A percentile compares a stretch with the other conserved stretches of the same genome.
Conservation (phyloP, 2,113 vertebrate genomes). For the Theropithecus gelada region DNA sequence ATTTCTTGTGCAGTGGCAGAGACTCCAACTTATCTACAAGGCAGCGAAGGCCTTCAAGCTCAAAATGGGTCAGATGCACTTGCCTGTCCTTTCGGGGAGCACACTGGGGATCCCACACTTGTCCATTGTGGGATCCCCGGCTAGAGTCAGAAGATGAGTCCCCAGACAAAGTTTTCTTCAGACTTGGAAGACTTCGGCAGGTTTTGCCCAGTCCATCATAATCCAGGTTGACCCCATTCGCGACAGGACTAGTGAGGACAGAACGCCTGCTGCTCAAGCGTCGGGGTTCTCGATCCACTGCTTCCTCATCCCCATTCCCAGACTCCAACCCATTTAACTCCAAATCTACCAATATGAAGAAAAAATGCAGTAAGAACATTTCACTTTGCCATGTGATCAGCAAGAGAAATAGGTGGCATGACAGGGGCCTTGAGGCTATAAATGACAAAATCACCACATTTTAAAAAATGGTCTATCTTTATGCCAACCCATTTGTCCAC, state of each 20-base stretch:
- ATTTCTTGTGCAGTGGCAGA: slow-evolving; percentile 94
- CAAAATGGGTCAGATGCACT: slow-evolving; percentile 92
- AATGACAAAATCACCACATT: neutral
- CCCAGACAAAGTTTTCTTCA: slow-evolving; percentile 85
- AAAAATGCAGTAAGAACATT: slow-evolving; percentile 26
- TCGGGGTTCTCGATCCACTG: slow-evolving; percentile 80
- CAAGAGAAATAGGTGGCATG: neutral
- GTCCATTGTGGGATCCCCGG: slow-evolving; percentile 86
- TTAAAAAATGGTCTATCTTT: neutral
- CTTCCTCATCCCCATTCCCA: slow-evolving; percentile 82
- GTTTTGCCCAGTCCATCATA: slow-evolving; percentile 84
- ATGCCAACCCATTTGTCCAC: neutral
- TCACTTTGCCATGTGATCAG: neutral
- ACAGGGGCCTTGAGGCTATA: neutral
- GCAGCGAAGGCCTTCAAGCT: slow-evolving; percentile 95
- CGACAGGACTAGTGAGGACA: slow-evolving; percentile 85
- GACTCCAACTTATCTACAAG: slow-evolving; percentile 96
- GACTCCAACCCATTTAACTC: slow-evolving; percentile 86
- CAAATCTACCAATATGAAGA: slow-evolving; percentile 80
- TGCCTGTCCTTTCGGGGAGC: slow-evolving; percentile 83
- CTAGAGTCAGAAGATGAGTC: slow-evolving; percentile 85
- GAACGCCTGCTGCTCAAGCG: slow-evolving; percentile 82
- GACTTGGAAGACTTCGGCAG: slow-evolving; percentile 80
- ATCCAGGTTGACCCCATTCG: slow-evolving; percentile 86
- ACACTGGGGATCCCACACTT: slow-evolving; percentile 82